Evolutionary conservation across 2,797 vertebrate species (phyloP).

Genomic region (Sternotherus odoratus): DNA sequence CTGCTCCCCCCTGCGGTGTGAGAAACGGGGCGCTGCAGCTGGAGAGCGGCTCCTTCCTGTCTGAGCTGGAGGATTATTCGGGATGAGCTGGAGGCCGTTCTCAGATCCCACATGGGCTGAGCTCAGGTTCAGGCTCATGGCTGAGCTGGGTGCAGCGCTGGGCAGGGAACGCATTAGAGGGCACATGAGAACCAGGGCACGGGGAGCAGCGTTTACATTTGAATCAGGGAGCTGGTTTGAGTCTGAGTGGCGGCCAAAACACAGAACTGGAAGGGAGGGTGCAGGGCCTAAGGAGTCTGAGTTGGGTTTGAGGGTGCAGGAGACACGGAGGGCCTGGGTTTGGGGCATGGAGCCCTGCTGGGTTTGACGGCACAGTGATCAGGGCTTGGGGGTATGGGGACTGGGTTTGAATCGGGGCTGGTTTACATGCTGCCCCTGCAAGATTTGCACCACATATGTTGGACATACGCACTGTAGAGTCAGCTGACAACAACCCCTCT

Average conservation of each 20-base stretch:
- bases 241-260: background rate
- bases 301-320: background rate
- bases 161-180: background rate
- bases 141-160: fast-evolving
- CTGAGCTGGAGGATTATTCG: background rate
- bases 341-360: fast-evolving
- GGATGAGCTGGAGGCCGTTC: background rate
- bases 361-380: fast-evolving
- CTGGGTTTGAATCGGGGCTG: fast-evolving
- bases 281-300: background rate
- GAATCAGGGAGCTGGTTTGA: background rate
- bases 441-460: background rate
- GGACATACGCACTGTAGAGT: too few relatives aligned
- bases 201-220: background rate
- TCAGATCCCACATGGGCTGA: background rate
- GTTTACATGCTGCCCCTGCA: background rate
- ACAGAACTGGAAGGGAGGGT: background rate
- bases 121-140: background rate
- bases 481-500: background rate
- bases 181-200: background rate
- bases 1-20: fast-evolving
- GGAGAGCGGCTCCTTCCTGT: background rate
- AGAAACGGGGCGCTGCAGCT: fast-evolving
- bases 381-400: background rate
- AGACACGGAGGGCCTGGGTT: background rate